Evolutionary conservation across 2,888 invertebrate genomes (phyloP), one percentile per base, ranked within the genome.

Genomic region (Drosophila mimetica): DNA sequence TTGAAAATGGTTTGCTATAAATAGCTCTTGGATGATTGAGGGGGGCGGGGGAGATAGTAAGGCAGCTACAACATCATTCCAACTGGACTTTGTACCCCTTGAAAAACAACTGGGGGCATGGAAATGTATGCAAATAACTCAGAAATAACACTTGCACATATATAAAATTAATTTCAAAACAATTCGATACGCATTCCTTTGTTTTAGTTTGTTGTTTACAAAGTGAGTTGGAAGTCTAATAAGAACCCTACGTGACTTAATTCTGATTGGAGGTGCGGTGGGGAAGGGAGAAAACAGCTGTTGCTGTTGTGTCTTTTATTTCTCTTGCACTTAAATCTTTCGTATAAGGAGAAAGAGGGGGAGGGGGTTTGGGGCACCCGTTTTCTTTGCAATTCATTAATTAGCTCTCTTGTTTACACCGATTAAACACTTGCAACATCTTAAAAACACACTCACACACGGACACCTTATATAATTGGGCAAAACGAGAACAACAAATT

Each of bases 401-500:
- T 37, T 46, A 47, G 28, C 25, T 25, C 20, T 25, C 20, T 60
- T 30, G 48, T 57, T 66, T 69, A 44, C 36, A 44, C 36, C 22
- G 39, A 46, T 50, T 41, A 34, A 42, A n/a, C 32, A 11, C 13
- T 64, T 64, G 67, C 63, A 36, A 42, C 66, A 64, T 14, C 28
- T 13, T 13, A 44, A 20, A 46, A 22, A 14, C 30, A 18, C 55
- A 50, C 47, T 20, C 47, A 47, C 55, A 52, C 32, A 37, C 44
- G 28, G 41, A 52, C 60, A 52, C 47, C 69, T 80, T 80, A 81
- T 81, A 78, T 81, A 81, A 81, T 70, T 60, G 36, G 44, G 64
- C 42, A 54, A 66, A 47, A 66, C 54, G 71, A 71, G 59, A 82
- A 72, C 60, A 57, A 71, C 66, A 53, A 82, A 72, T 61, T 71